These are phyloP conservation scores for Drosophila paranaensis DNA, from an alignment of 2,888 invertebrate genomes.

Conservation along the genomic window DNA sequence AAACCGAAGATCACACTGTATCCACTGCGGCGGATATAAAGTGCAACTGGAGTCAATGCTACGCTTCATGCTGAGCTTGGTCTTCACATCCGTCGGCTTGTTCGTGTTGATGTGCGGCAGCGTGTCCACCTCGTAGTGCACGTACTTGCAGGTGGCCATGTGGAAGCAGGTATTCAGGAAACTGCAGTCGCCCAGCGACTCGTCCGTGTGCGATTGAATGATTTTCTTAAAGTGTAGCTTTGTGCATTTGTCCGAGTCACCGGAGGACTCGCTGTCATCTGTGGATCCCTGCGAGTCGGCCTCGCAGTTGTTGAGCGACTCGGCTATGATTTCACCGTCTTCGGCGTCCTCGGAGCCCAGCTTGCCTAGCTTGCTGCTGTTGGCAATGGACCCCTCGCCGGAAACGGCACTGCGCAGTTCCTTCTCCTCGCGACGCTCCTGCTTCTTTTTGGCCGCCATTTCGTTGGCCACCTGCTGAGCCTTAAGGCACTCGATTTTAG, in stretches of 20 bases:
- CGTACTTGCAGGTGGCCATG: slow-evolving; percentile 99
- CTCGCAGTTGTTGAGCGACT: slow-evolving; percentile 66
- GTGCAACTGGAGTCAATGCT: slow-evolving; percentile 86
- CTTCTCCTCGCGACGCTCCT: slow-evolving; percentile 64
- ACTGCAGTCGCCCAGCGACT: slow-evolving; percentile 97
- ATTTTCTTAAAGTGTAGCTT: slow-evolving; percentile 99
- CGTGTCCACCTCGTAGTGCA: slow-evolving; percentile 98
- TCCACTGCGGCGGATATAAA: slow-evolving; percentile 96
- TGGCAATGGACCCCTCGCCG: slow-evolving; percentile 22
- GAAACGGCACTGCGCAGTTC: slow-evolving; percentile 54
- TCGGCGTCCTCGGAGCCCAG: slow-evolving; percentile 66
- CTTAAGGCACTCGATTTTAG: slow-evolving; percentile 93
- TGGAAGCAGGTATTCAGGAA: slow-evolving; percentile 99
- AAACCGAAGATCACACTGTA: slow-evolving; percentile 95
- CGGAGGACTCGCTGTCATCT: slow-evolving; percentile 58
- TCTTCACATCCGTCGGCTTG: slow-evolving; percentile 83
- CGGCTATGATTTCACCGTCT: slow-evolving; percentile 78
- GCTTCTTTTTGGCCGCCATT: slow-evolving; percentile 83
- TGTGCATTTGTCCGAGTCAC: slow-evolving; percentile 88
- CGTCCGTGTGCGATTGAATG: slow-evolving; percentile 97
- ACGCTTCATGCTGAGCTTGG: slow-evolving; percentile 82
- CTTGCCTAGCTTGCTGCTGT: slow-evolving; percentile 43
- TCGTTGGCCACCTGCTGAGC: slow-evolving; percentile 85
- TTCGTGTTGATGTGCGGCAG: slow-evolving; percentile 83
- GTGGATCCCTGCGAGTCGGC: slow-evolving; percentile 67